Evolutionary conservation across 2,888 invertebrate species (phyloP), one percentile per base, ranked within the genome.

Genomic region (Scaeva pyrastri): DNA sequence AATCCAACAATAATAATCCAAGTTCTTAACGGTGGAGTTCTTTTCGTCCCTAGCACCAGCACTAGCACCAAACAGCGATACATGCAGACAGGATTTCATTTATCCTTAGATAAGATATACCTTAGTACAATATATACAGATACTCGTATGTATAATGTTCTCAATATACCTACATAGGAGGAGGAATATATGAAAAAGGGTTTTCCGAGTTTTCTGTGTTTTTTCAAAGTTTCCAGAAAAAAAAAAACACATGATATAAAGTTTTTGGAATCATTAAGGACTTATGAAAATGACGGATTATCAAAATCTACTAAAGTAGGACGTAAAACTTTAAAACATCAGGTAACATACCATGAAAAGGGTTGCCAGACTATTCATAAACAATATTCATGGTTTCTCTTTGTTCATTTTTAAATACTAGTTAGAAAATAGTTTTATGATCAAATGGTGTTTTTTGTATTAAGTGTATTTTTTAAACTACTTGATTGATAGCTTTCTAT

Each of bases 1-100:
- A 71, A 55, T 55, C 16, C 58, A 58, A 58, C 58, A 58, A 58
- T 39, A 39, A 58, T 58, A 58, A 19, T 58, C 58, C 31, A 39
- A 58, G 58, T 39, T 58, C 19, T 58, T 19, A 39, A 58, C 36
- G 16, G 36, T 12, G 52, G 56, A 19, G 19, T 58, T 16, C 14
- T 39, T 14, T 19, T 58, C 6, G 31, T 31, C 7, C 12, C 12
- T 19, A 16, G 16, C 12, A 58, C 6, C 36, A 31, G n/a, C 1
- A 31, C 31, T 7, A 7, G 26, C 7, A 26, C 26, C 7, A 8
- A 5, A 4, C 31, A 31, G 31, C 2, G n/a, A n/a, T n/a, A 31
- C 31, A 31, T 31, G 8, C 31, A 5, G 16, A 23, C 19, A 52
- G 56, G 16, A 56, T 56, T 56, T 56, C 36, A 56, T 36, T 26